Evolutionary conservation across 2,113 vertebrate genomes (phyloP).

Genomic region (Mesoclemmys tuberculata): DNA sequence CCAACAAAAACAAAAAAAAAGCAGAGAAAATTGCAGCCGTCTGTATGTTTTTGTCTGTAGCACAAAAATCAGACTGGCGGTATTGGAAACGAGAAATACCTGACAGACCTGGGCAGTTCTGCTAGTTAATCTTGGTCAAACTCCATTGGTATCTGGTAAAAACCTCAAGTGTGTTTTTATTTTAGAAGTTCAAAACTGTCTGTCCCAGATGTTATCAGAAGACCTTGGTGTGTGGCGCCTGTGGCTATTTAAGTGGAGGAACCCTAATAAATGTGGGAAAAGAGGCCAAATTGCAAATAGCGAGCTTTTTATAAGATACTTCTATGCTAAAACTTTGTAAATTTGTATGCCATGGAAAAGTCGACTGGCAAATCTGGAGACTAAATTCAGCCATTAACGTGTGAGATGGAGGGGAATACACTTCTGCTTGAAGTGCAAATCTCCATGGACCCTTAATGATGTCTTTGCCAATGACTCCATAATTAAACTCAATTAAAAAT

Average conservation of each 20-base stretch:
- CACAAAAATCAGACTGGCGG: background rate
- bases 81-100: slow-evolving; percentile 52
- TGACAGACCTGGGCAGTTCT: background rate
- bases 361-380: background rate
- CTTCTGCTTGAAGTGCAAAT: background rate
- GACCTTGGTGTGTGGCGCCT: background rate
- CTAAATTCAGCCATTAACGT: background rate
- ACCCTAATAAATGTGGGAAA: background rate
- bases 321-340: background rate
- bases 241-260: background rate
- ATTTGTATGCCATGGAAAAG: background rate
- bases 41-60: background rate
- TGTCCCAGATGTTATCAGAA: background rate
- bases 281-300: background rate
- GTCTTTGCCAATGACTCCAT: background rate
- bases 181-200: background rate
- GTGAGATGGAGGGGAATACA: background rate
- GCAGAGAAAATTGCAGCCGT: background rate
- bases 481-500: background rate
- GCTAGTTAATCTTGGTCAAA: background rate
- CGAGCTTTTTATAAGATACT: background rate
- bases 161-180: background rate
- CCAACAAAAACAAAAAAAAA: too few species aligned
- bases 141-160: background rate
- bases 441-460: background rate